phyloP scores from a whole-genome alignment of 1,140 invertebrate genomes.

The Ips typographus region DNA sequence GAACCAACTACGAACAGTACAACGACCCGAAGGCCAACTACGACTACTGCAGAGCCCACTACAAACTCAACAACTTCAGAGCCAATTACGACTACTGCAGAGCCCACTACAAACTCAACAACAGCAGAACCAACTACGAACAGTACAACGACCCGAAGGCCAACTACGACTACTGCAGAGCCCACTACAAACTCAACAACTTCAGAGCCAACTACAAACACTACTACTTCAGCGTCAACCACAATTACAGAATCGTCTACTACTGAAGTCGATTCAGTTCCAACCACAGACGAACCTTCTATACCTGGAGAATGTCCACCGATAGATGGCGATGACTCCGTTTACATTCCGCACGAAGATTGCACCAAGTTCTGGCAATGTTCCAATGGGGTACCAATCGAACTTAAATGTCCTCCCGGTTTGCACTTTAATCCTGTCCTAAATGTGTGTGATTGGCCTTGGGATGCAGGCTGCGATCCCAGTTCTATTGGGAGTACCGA shows the following conservation, averaged over 20 bases:
- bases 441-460: slow-evolving; percentile 59
- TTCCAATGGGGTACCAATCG: slow-evolving; percentile 52
- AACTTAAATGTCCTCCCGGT: slow-evolving; percentile 53
- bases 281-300: slow-evolving; percentile 7
- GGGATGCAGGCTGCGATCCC: slow-evolving; percentile 15
- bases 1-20: neutral
- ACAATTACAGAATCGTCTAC: neutral
- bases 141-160: slow-evolving; percentile 1
- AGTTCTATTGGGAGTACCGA: neutral
- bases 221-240: too few relatives aligned
- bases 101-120: neutral
- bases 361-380: slow-evolving; percentile 63
- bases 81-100: too few relatives aligned
- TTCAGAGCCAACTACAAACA: too few relatives aligned
- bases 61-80: too few relatives aligned
- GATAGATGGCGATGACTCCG: slow-evolving; percentile 39
- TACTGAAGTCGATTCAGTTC: slow-evolving; percentile 1
- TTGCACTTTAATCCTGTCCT: slow-evolving; percentile 57
- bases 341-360: slow-evolving; percentile 32
- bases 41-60: slow-evolving; percentile 1
- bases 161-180: slow-evolving; percentile 6
- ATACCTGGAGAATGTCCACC: slow-evolving; percentile 45
- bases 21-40: slow-evolving; percentile 9
- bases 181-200: neutral
- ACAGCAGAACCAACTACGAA: slow-evolving; percentile 10